Evolutionary conservation across 2,888 invertebrate genomes (phyloP), one percentile per base, ranked within the genome.

Genomic region (Orthosia incerta): DNA sequence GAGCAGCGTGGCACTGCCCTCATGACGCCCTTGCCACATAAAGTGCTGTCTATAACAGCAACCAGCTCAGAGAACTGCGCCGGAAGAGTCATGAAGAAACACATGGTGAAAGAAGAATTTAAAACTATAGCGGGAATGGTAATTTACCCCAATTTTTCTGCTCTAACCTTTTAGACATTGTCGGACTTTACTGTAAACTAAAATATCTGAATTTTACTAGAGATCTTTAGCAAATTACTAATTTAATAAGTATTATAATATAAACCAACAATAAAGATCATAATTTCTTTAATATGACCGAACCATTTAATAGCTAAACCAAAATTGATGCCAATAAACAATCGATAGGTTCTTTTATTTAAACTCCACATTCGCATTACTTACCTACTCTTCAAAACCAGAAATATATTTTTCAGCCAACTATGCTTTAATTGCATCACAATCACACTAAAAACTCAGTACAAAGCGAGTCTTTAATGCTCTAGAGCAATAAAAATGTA

Each of bases 1-100:
- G 95, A 94, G 55, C 82, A 86, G n/a, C 91, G 90, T 55, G 95
- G 95, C 5, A 95, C 95, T 0, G 93, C 93, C 0, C 90, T 96
- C 4, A 92, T 96, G 90, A 89, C 94, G 0, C 95, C 96, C 0
- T 80, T 96, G 26, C 94, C 93, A 0, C 93, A 93, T 57, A 88
- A 82, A 12, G 67, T 74, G 2, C 88, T 93, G 20, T 63, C 79
- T 1, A 62, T 95, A 12, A 89, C 88, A 0, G 92, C 91, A 0
- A 86, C 82, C 56, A 91, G 94, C 51, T 87, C 93, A 0, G 65
- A 63, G 4, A 88, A 91, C 75, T 96, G 96, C 74, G 94, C 92
- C 1, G 96, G 95, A 2, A 88, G 96, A 13, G 85, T 90, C 51
- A 93, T 96, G 94, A 92, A 89, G 60, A 87, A 84, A 46, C 85